These are phyloP conservation scores for Enteromius unitaeniatus DNA, from an alignment of 2,797 vertebrate species.

Conservation along the genomic window DNA sequence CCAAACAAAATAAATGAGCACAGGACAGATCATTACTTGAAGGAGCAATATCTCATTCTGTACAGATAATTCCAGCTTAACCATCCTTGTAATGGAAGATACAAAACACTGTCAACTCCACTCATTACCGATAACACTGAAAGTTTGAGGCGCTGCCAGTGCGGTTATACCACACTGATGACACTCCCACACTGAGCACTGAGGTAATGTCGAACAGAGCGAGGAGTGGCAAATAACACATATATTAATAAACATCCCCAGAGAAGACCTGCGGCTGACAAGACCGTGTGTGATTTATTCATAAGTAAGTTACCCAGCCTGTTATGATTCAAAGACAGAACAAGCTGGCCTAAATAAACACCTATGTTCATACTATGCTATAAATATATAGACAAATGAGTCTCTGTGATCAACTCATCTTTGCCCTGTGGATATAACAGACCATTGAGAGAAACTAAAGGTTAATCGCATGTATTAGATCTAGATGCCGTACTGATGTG, in stretches of 20 bases:
- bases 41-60: constrained; percentile 6
- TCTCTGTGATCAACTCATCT: constrained; percentile 10
- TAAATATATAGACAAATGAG: constrained; percentile 52
- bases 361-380: constrained; percentile 52
- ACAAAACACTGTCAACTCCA: constrained; percentile 16
- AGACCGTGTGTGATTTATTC: constrained; percentile 54
- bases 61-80: constrained; percentile 18
- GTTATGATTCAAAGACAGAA: constrained; percentile 65
- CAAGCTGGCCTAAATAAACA: constrained; percentile 51
- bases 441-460: background rate
- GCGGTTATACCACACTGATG: constrained; percentile 8
- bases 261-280: constrained; percentile 31
- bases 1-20: background rate
- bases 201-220: constrained; percentile 24
- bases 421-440: background rate
- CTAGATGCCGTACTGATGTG: background rate
- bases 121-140: constrained; percentile 25
- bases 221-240: constrained; percentile 28
- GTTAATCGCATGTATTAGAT: background rate
- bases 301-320: constrained; percentile 64
- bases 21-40: background rate
- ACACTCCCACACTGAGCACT: constrained; percentile 45
- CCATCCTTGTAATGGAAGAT: constrained; percentile 9
- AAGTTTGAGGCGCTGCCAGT: constrained; percentile 20
- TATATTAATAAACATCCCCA: constrained; percentile 26